Base-by-base conservation (phyloP, 1,140 invertebrate genomes). In the Drosophila arawakana region DNA sequence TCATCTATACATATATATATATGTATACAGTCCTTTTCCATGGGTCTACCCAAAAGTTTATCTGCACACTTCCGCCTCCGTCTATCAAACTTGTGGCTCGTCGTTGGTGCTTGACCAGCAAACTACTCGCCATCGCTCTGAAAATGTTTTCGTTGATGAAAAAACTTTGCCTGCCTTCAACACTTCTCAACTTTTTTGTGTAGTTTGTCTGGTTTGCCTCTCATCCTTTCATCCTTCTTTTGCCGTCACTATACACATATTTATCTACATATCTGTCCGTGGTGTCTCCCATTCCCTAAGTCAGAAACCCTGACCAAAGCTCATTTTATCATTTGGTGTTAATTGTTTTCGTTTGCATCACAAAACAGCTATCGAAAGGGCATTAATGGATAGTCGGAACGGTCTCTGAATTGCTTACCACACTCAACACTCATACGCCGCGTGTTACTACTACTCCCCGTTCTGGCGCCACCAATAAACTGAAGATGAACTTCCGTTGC, bases 91-190 rank as follows among this genome's bases (percentile, higher is more conserved):
- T 90, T 81, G 60, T 47, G 59, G 78, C 78, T 68, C 66, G 47
- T 71, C 78, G 63, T 49, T 62, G 66, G 49, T 75, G 79, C 85
- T 85, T 85, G 84, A 88, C 84, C 84, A 78, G 74, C 73, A 80
- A 78, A 89, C 80, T 81, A 78, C 71, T 81, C 61, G 76, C 52
- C 34, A 49, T 69, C 65, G 47, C 49, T 81, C 66, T 46, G 63
- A 80, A 83, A 89, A 84, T 89, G 84, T 89, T 88, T 89, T 89
- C 78, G 85, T 89, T 89, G 84, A 89, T 89, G 84, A 89, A 89
- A 89, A 89, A 89, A 89, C 84, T 89, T 89, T 89, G 84, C 49
- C 74, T 89, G 84, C 74, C 84, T 89, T 88, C 77, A 88, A 88
- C 83, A 88, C 83, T 88, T 88, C 84, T 73, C 84, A 88, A 88